Evolutionary conservation across 2,113 vertebrate genomes (phyloP), one percentile per base, ranked within the genome.

Genomic region (Colistium nudipinnis): DNA sequence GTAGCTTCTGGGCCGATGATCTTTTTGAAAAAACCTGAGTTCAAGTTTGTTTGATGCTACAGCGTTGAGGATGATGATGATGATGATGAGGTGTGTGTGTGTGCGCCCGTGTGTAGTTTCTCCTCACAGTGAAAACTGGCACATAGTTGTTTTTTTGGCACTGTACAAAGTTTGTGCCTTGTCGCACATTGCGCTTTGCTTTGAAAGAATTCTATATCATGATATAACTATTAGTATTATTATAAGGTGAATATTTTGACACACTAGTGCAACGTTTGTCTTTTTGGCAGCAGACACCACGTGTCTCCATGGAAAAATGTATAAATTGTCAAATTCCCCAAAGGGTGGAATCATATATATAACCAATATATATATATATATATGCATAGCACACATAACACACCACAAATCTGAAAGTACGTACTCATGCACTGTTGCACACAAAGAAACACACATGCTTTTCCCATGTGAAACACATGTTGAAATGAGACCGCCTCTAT

Each of bases 121-220:
- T 78, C 31, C 45, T 88, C 81, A 88, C 83, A 86, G 78, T 88
- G 81, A 80, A 77, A 74, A 68, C 31, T 80, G 83, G 75, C 74
- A 74, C 57, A 54, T 75, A 3, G 17, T 73, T n/a, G n/a, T n/a
- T n/a, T n/a, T n/a, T 79, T 73, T 80, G 81, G 70, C 76, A 84
- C 31, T 7, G 52, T n/a, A 52, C 63, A 71, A 53, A 63, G 56
- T 52, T 68, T 74, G 73, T 83, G 77, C 87, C 77, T 64, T 47
- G 11, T 5, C 62, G 80, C 82, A 87, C 67, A 44, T 41, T 62
- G 64, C 38, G 63, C 20, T 71, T 71, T 51, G 70, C 38, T 74
- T 64, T 28, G 3, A 5, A 45, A 69, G n/a, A n/a, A n/a, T n/a
- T n/a, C n/a, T n/a, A n/a, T n/a, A n/a, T n/a, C n/a, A n/a, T n/a